Evolutionary conservation across 2,113 vertebrate species (phyloP).

Genomic region (Phoxinus phoxinus): DNA sequence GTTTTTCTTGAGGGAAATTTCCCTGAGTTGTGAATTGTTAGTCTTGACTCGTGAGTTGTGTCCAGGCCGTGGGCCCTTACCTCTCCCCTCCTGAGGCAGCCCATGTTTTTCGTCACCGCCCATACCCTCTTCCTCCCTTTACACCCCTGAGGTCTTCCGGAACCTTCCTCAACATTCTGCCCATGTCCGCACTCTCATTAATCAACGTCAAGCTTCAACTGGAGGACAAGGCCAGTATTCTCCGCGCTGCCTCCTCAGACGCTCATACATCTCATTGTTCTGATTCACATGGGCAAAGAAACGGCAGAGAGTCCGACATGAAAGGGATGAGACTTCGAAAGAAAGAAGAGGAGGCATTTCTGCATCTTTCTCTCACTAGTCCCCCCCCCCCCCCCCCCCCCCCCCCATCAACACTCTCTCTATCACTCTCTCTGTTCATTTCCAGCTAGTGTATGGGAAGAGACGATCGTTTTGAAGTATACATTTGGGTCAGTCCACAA

Average conservation of each 20-base stretch:
- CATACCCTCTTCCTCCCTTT: constrained; percentile 76
- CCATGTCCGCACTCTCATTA: constrained; percentile 90
- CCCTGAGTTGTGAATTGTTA: constrained; percentile 9
- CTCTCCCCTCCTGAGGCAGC: constrained; percentile 45
- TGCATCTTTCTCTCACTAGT: constrained; percentile 53
- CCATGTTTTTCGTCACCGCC: constrained; percentile 54
- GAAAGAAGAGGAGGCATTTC: constrained; percentile 76
- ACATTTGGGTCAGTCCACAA: constrained; percentile 50
- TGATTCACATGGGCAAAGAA: constrained; percentile 89
- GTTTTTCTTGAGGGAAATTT: neutral
- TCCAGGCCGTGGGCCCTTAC: constrained; percentile 28
- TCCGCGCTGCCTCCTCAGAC: constrained; percentile 84
- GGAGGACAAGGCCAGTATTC: constrained; percentile 88
- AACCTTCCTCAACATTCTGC: constrained; percentile 84
- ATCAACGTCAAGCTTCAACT: constrained; percentile 85
- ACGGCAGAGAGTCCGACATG: constrained; percentile 82
- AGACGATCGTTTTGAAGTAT: constrained; percentile 90
- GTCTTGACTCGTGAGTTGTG: constrained; percentile 46
- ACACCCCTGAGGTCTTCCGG: constrained; percentile 81
- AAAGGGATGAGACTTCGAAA: constrained; percentile 90
- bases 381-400: constrained; percentile 56
- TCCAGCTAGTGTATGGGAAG: constrained; percentile 76
- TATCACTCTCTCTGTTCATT: constrained; percentile 55
- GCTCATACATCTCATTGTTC: constrained; percentile 90
- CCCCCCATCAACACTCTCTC: constrained; percentile 58